phyloP scores from a whole-genome alignment of 2,113 vertebrate genomes.

The Cyprinodon brontotheroides region DNA sequence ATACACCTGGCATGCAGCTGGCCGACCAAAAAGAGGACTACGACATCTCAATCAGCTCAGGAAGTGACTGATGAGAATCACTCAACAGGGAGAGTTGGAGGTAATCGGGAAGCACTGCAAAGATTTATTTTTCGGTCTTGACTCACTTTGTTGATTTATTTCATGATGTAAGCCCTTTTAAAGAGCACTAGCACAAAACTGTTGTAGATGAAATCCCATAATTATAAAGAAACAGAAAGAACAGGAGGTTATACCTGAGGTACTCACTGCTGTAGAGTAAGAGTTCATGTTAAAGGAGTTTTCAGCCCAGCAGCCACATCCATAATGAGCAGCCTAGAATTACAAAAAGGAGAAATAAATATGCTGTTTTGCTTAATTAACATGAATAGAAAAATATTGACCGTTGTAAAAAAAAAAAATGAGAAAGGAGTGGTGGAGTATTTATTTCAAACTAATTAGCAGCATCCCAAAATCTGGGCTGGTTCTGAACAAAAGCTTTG shows the following conservation, averaged over 20 bases:
- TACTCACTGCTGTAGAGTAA: constrained; percentile 99
- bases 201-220: background rate
- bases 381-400: background rate
- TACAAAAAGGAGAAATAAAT: constrained; percentile 30
- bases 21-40: constrained; percentile 53
- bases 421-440: background rate
- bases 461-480: background rate
- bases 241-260: constrained; percentile 92
- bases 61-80: constrained; percentile 72
- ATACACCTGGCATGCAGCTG: constrained; percentile 70
- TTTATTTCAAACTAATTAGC: constrained; percentile 21
- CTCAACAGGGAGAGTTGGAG: constrained; percentile 52
- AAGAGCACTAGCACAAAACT: constrained; percentile 8
- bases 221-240: background rate
- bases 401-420: background rate
- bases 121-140: constrained; percentile 37
- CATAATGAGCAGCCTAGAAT: constrained; percentile 96
- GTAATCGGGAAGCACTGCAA: constrained; percentile 65
- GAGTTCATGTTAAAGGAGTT: constrained; percentile 90
- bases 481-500: background rate
- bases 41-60: constrained; percentile 68
- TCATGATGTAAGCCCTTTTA: constrained; percentile 20
- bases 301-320: constrained; percentile 99
- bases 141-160: constrained; percentile 51
- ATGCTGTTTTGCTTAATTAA: background rate